Evolutionary conservation across 1,140 invertebrate genomes (phyloP), one percentile per base, ranked within the genome.

Genomic region (Callitettix versicolor): DNA sequence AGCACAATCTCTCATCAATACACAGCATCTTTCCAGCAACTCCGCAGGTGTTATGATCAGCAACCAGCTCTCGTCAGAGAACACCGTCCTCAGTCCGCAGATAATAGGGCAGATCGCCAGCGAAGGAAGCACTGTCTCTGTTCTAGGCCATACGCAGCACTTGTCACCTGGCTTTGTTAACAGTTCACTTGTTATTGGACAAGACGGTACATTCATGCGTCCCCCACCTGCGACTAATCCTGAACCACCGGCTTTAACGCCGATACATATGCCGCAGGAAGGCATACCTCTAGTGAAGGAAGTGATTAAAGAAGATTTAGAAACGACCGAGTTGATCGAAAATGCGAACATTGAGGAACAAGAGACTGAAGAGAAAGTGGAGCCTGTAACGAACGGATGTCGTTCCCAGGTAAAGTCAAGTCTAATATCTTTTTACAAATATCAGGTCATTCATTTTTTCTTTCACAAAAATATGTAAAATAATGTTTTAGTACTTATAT

Each of bases 91-190:
- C 1, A 33, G 21, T 21, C 54, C 54, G 5, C 54, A 56, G 20
- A 46, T 56, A 4, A 26, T 56, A 15, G 41, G 52, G 11, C 15
- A 20, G 40, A 15, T 20, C 30, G 33, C 26, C 33, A 50, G 18
- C 48, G 30, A 9, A 50, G 33, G 48, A 18, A 50, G 48, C 17
- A 36, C 33, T n/a, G 11, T 20, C 21, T 44, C 21, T 44, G 17
- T 44, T 1, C 17, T 11, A 50, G 48, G 48, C 36, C 15, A 34
- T 50, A 18, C 15, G 26, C 7, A 50, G 48, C 55, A 57, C 11
- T 12, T 52, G 20, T 30, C 48, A 20, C 55, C 55, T 4, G 52
- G 57, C 22, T 30, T 58, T 22, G 53, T 58, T 20, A 58, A 55
- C 41, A 50, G 47, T 24, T 17, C 18, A 6, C 49, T 30, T 30